These are phyloP conservation scores for Forpus xanthops DNA, from an alignment of 2,797 vertebrate species.

Conservation along the genomic window DNA sequence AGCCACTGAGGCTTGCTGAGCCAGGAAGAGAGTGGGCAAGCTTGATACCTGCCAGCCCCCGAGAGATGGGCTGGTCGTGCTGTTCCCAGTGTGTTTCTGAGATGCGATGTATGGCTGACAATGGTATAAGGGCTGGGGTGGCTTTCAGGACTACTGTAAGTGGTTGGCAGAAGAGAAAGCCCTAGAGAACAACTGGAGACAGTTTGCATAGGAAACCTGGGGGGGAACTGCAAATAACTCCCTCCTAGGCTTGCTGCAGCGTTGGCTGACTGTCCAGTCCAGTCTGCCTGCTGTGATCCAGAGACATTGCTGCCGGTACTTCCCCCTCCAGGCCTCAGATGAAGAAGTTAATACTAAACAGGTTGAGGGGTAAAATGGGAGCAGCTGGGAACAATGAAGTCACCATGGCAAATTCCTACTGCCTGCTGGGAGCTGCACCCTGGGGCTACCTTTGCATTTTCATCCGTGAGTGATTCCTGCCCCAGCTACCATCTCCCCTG, in stretches of 20 bases:
- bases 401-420: background rate
- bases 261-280: background rate
- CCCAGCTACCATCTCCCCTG: background rate
- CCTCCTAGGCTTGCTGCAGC: background rate
- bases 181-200: background rate
- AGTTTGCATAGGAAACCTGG: background rate
- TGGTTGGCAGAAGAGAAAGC: background rate
- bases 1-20: background rate
- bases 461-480: background rate
- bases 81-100: background rate
- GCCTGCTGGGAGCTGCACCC: background rate
- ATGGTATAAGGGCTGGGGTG: background rate
- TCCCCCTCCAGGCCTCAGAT: background rate
- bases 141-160: background rate
- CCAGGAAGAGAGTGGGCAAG: background rate
- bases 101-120: background rate
- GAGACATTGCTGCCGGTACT: background rate
- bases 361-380: background rate
- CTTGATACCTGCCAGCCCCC: background rate
- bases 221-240: rapidly evolving
- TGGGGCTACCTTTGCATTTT: background rate
- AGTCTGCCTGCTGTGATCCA: background rate
- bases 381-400: background rate
- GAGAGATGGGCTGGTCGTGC: background rate
- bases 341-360: constrained; percentile 25